Percentiles rank a stretch among this genome's conserved stretches.
phyloP scores from a whole-genome alignment of 1,140 invertebrate species.

The Whitmania pigra region DNA sequence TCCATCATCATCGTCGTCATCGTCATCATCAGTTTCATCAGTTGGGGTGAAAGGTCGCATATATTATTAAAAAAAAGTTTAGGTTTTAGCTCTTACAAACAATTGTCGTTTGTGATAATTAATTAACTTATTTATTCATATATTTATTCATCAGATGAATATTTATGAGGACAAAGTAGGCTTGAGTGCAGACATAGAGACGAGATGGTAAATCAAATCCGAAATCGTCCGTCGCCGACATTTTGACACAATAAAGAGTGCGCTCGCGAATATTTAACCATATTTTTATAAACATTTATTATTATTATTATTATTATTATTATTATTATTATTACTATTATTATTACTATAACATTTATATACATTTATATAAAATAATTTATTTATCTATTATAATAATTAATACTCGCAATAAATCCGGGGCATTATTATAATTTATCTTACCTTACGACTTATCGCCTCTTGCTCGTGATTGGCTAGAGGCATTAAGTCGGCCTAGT shows the following conservation, averaged over 20 bases:
- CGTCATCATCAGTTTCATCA: no score
- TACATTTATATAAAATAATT: constrained; percentile 2
- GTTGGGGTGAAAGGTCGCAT: no score
- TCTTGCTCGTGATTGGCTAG: background rate
- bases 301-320: constrained; percentile 1
- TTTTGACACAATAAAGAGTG: background rate
- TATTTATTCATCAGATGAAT: no score
- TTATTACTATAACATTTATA: background rate
- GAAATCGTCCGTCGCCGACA: background rate
- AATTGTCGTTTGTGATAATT: no score
- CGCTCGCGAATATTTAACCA: background rate
- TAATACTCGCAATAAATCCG: background rate
- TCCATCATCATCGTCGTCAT: no score
- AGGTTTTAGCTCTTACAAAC: no score
- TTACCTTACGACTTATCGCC: background rate
- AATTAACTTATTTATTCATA: no score
- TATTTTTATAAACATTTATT: background rate
- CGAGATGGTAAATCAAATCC: background rate
- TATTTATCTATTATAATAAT: background rate
- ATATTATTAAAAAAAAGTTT: no score
- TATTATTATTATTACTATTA: background rate
- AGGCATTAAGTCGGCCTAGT: background rate
- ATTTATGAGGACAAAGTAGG: background rate
- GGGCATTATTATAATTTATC: background rate
- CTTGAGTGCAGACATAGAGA: background rate